These are phyloP conservation scores for Euwallacea similis DNA, from an alignment of 1,140 invertebrate genomes.

Conservation along the genomic window DNA sequence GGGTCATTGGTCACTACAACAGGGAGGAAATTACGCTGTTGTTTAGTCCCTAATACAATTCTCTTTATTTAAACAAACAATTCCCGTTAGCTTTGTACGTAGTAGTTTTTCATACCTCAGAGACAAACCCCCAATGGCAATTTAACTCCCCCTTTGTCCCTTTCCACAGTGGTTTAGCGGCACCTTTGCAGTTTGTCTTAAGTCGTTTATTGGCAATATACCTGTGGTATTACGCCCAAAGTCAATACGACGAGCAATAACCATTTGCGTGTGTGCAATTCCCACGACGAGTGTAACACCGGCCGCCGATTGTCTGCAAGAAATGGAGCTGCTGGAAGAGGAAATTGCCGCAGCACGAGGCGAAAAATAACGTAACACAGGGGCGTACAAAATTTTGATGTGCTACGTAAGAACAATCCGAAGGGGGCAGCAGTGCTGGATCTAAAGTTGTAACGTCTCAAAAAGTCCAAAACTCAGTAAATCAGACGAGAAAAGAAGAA, in stretches of 20 bases:
- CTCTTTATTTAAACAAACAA: no score
- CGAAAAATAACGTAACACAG: constrained; percentile 2
- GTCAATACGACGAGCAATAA: constrained; percentile 38
- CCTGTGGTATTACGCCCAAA: constrained; percentile 33
- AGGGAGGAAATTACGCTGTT: no score
- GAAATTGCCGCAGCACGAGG: constrained; percentile 33
- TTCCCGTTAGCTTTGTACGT: no score
- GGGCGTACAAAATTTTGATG: neutral
- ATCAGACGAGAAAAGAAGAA: no score
- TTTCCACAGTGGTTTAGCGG: constrained; percentile 9
- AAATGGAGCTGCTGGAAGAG: constrained; percentile 19
- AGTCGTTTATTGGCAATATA: constrained; percentile 37
- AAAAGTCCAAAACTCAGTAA: no score
- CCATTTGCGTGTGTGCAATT: constrained; percentile 38
- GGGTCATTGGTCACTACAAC: no score
- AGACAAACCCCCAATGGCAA: no score
- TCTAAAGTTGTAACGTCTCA: no score
- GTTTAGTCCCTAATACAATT: no score
- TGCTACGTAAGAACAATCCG: neutral
- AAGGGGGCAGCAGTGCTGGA: neutral
- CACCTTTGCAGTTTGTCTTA: constrained; percentile 23
- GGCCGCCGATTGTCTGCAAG: constrained; percentile 36
- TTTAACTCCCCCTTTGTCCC: no score
- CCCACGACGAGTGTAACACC: constrained; percentile 36
- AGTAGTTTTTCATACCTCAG: no score